Percentiles rank a stretch among this genome's conserved stretches.
phyloP scores from a whole-genome alignment of 2,797 vertebrate species.

The Myoxocephalus aenaeus region DNA sequence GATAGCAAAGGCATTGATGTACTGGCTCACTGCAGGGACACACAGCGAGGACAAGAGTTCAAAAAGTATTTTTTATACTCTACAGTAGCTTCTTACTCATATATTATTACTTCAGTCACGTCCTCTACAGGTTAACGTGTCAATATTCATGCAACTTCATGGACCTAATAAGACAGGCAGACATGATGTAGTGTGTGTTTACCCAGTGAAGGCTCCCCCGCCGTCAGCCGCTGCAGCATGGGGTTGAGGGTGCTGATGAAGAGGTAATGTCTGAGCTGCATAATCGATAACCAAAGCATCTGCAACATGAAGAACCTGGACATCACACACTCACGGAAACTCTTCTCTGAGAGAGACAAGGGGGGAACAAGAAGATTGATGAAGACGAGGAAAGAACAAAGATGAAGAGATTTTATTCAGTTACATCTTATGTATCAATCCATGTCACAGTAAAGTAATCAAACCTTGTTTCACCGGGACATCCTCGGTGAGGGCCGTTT shows the following conservation, averaged over 20 bases:
- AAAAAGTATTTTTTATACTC: background rate
- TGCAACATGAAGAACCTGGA: constrained; percentile 89
- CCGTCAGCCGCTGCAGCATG: constrained; percentile 83
- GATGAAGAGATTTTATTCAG: background rate
- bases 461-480: constrained; percentile 57
- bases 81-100: background rate
- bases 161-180: background rate
- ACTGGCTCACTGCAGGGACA: constrained; percentile 87
- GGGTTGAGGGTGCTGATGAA: constrained; percentile 95
- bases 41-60: background rate
- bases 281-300: constrained; percentile 90
- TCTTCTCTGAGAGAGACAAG: constrained; percentile 54
- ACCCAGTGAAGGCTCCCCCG: constrained; percentile 74
- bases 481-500: background rate
- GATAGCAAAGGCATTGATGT: constrained; percentile 92
- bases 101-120: background rate
- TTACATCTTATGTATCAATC: background rate
- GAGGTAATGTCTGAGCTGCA: constrained; percentile 93
- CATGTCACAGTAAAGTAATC: background rate
- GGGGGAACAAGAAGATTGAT: background rate
- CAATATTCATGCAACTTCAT: background rate
- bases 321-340: constrained; percentile 81
- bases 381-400: background rate
- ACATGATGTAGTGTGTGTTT: constrained; percentile 24
- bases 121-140: background rate